Evolutionary conservation across 1,140 invertebrate species (phyloP).

Genomic region (Drosophila punjabiensis): DNA sequence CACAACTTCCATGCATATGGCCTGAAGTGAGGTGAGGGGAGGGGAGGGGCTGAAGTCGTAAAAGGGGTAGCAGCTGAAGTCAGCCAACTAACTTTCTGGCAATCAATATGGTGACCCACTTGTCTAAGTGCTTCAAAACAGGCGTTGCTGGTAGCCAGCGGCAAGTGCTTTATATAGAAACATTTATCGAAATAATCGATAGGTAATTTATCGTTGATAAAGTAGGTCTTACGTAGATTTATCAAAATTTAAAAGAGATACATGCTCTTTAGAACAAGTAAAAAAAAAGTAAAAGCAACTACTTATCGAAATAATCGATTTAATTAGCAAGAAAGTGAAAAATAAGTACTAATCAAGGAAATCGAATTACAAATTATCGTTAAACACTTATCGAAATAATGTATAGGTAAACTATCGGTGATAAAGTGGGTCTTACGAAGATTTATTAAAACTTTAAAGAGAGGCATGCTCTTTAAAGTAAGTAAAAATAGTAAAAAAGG

Average conservation of each 20-base stretch:
- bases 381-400: too few species aligned
- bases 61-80: conserved; percentile 17
- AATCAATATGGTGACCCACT: conserved; percentile 39
- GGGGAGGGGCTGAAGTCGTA: neutral
- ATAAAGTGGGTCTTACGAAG: too few species aligned
- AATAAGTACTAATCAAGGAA: too few species aligned
- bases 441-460: too few species aligned
- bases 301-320: neutral
- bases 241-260: neutral
- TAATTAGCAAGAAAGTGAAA: neutral
- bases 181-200: conserved; percentile 8
- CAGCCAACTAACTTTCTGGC: conserved; percentile 13
- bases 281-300: neutral
- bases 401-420: too few species aligned
- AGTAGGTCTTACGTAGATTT: neutral
- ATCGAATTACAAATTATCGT: too few species aligned
- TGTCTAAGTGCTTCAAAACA: conserved; percentile 18
- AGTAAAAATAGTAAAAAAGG: too few species aligned
- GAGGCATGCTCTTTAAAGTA: too few species aligned
- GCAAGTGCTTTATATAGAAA: neutral
- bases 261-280: neutral
- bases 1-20: conserved; percentile 18
- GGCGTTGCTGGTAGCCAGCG: conserved; percentile 1
- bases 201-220: neutral
- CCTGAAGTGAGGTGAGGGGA: neutral